Base-by-base conservation (phyloP, 2,888 invertebrate species). In the Fragum fragum region DNA sequence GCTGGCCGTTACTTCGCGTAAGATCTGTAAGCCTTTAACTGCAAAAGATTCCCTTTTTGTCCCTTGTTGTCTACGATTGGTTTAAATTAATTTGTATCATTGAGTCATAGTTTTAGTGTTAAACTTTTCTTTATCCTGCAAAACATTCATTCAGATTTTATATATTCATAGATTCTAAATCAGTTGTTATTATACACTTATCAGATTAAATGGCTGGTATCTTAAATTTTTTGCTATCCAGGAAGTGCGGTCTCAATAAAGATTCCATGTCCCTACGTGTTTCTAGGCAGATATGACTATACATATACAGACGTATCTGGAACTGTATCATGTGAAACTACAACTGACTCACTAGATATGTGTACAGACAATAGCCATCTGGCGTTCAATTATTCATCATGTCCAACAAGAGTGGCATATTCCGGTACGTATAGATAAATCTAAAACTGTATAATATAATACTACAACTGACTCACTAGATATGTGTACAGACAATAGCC, bases 251-350 rank as follows among this genome's bases (percentile, higher is more conserved):
- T 32, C 18, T 39, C 73, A 14, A 68, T 69, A 11, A 78, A 69
- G 39, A 59, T 78, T 14, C 26, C 68, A 7, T 85, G 85, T 28
- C 85, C 85, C 2, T 85, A 85, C 55, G 26, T 53, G 16, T 79
- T 80, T 57, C 77, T 85, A 23, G 85, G 85, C 5, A 68, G 66
- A 18, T 85, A 81, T 52, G 72, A 72, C 26, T 85, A 79, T 57
- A 68, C 68, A 0, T 75, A 85, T 36, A 74, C 77, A 0, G 42
- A 72, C 14, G n/a, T 29, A 11, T 23, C 29, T 21, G 78, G 77
- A 14, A 57, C 73, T 2, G 71, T 61, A n/a, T 63, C 83, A 1
- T 83, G 83, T 32, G 73, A 53, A 16, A 18, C 39, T 6, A 32
- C 76, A 5, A 55, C 28, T 18, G 63, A 63, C 66, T 14, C 29